Conservation (phyloP, 2,888 invertebrate species). For the Itoplectis maculator region DNA sequence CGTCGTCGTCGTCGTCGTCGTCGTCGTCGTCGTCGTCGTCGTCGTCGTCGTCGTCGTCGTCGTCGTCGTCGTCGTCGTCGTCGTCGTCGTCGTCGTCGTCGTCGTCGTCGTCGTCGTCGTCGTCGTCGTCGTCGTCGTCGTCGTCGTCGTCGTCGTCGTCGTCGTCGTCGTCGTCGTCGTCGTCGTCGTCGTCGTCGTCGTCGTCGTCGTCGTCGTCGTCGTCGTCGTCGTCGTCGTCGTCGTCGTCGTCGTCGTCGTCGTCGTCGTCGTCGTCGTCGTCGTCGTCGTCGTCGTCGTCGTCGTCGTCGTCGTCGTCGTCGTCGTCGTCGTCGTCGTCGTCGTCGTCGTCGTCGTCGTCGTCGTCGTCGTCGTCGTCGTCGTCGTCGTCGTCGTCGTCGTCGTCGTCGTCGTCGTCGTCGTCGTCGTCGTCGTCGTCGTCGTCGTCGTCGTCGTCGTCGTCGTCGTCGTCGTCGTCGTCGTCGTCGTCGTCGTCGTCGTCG, state of each 20-base stretch:
- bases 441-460: no score
- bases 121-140: background rate
- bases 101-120: slow-evolving; percentile 4
- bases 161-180: slow-evolving; percentile 1
- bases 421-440: no score
- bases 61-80: background rate
- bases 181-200: background rate
- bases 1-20: background rate
- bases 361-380: no score
- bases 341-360: no score
- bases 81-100: slow-evolving; percentile 1
- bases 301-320: background rate
- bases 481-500: no score
- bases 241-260: background rate
- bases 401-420: no score
- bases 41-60: background rate
- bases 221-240: background rate
- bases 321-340: background rate
- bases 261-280: background rate
- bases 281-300: background rate
- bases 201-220: background rate
- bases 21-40: background rate
- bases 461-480: no score
- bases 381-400: no score
- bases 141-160: background rate